Evolutionary conservation across 2,888 invertebrate genomes (phyloP), one percentile per base, ranked within the genome.

Genomic region (Scaptomyza cyrtandrae): DNA sequence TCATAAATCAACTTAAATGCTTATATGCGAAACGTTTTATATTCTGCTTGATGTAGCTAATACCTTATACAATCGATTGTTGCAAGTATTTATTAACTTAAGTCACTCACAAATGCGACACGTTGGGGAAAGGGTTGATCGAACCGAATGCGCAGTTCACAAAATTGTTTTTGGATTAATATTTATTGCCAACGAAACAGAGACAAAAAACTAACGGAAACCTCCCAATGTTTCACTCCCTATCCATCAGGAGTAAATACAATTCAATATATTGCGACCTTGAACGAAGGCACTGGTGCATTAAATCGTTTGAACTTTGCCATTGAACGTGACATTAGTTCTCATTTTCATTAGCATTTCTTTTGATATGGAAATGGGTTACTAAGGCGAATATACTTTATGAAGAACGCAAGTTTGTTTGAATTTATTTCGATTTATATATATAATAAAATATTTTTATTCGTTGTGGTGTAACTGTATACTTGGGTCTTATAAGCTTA

Each of bases 341-440:
- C 37, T 44, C 64, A 46, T 46, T 50, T 33, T 13, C 29, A 63
- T 75, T 67, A 7, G 29, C 48, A 71, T 68, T 71, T 44, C 49
- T 68, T 75, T 75, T 72, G 71, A 75, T 71, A 60, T 75, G 68
- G 46, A 62, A 75, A 75, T 73, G 29, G 0, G 48, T n/a, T 4
- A 31, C 31, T 45, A 33, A 39, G 6, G 41, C 24, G n/a, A 3
- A 19, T 60, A 9, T 19, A 7, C 14, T 37, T 50, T n/a, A 52
- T 50, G 45, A 19, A 10, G 11, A 41, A 19, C 19, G 37, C 14
- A 35, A 16, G 24, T 62, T 62, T 27, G n/a, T 24, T 24, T 24
- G 24, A 24, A 37, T 50, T 62, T 27, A 7, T 19, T 19, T 27
- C n/a, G 16, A 39, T 33, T 13, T 45, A 19, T 31, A 33, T 49